These are phyloP conservation scores for Rhinoraja longicauda DNA, from an alignment of 2,797 vertebrate genomes.

Conservation along the genomic window DNA sequence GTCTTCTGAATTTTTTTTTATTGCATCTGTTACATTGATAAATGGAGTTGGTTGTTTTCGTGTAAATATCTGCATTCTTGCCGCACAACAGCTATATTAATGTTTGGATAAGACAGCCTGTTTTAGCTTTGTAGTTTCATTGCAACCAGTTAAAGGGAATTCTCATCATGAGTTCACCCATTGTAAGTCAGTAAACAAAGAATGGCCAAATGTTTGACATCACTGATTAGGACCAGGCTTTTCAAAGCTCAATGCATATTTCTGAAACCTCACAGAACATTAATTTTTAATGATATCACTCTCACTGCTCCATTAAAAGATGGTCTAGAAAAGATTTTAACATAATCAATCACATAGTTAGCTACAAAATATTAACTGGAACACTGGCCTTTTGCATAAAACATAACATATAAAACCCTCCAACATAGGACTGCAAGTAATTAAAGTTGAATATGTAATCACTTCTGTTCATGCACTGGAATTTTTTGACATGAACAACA, in stretches of 20 bases:
- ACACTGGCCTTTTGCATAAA: constrained; percentile 83
- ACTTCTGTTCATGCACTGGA: constrained; percentile 46
- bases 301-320: constrained; percentile 84
- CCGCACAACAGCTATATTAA: background rate
- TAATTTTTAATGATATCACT: constrained; percentile 79
- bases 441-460: constrained; percentile 87
- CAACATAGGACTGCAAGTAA: constrained; percentile 83
- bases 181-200: constrained; percentile 67
- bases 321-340: constrained; percentile 82
- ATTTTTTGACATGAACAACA: constrained; percentile 45
- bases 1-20: background rate
- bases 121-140: background rate
- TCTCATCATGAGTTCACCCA: constrained; percentile 22
- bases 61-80: constrained; percentile 26
- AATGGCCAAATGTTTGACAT: constrained; percentile 65
- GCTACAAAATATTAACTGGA: constrained; percentile 97
- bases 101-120: background rate
- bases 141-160: constrained; percentile 29
- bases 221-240: constrained; percentile 65
- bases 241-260: constrained; percentile 72
- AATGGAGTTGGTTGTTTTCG: background rate
- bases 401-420: constrained; percentile 87
- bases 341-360: constrained; percentile 97
- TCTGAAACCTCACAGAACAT: constrained; percentile 83
- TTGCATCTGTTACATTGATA: background rate